phyloP scores from a whole-genome alignment of 1,140 invertebrate species.

The Pissodes strobi region DNA sequence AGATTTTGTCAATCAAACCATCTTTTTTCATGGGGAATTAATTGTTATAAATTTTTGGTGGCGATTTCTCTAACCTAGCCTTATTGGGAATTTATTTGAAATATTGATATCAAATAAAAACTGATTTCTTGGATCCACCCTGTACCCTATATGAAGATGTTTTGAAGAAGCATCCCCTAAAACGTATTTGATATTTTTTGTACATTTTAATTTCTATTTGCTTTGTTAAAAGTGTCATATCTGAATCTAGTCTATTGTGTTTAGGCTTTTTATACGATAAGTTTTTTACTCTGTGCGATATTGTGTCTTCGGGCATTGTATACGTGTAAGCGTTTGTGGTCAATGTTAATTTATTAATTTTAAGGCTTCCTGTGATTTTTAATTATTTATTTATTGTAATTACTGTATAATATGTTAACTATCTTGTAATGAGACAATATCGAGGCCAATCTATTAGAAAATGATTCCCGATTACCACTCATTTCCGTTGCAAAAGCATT shows the following conservation, averaged over 20 bases:
- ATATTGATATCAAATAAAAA: no score
- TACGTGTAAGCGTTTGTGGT: neutral
- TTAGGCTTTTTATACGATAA: neutral
- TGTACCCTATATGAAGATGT: no score
- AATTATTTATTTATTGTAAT: neutral
- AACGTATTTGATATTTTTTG: neutral
- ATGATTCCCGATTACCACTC: no score
- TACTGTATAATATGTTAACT: neutral
- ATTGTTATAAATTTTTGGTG: neutral
- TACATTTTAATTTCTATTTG: neutral
- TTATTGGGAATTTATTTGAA: neutral
- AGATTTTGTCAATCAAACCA: neutral
- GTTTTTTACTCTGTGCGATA: neutral
- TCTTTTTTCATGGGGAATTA: no score
- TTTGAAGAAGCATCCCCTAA: no score
- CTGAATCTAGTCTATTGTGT: slow-evolving; percentile 22
- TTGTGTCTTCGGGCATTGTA: neutral
- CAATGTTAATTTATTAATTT: slow-evolving; percentile 1
- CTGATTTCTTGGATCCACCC: no score
- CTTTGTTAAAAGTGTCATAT: slow-evolving; percentile 23
- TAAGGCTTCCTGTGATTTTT: slow-evolving; percentile 7
- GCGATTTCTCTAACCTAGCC: neutral
- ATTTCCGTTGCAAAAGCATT: no score
- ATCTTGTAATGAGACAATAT: no score
- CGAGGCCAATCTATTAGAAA: no score